Evolutionary conservation across 2,797 vertebrate species (phyloP), one percentile per base, ranked within the genome.

Genomic region (Merluccius polli): DNA sequence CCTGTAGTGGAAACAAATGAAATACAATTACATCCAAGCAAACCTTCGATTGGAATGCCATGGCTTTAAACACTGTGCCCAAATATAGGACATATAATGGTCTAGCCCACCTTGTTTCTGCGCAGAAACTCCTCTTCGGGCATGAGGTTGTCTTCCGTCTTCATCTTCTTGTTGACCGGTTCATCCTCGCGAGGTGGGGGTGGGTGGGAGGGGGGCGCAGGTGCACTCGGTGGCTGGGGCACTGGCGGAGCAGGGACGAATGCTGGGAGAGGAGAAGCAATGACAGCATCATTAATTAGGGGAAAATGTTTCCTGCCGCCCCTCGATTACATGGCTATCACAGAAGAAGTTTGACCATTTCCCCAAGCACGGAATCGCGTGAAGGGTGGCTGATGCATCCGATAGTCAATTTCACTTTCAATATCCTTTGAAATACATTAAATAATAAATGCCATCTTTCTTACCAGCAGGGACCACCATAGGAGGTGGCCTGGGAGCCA

Each of bases 101-200:
- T 76, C 1, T 31, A 35, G 74, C 83, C 2, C 73, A 97, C 98
- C 95, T 99, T 98, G 92, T 95, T 97, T 84, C 97, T 95, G 80
- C 97, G 97, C 15, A 99, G 94, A 75, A 98, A 99, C 78, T 99
- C 98, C 24, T 99, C 97, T 86, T 99, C 98, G 4, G 98, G 95
- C 73, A 99, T 98, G 24, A 99, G 94, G 84, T 96, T 97, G 70
- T 99, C 98, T 86, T 99, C 98, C 0, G 95, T 96, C 92, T 99
- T 99, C 92, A 98, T 95, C 84, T 99, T 99, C 91, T 99, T 99
- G 75, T 86, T 97, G 76, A 95, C 77, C 0, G 98, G 98, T 78
- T 99, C 98, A 73, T 99, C 98, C 0, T 99, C 98, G 81, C 95
- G 95, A 35, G 96, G 96, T 0, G 95, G 96, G 0, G 96, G 97